Percentiles rank a stretch among this genome's conserved stretches.
Evolutionary conservation across 2,888 invertebrate genomes (phyloP).

Genomic region (Eristalis tenax): DNA sequence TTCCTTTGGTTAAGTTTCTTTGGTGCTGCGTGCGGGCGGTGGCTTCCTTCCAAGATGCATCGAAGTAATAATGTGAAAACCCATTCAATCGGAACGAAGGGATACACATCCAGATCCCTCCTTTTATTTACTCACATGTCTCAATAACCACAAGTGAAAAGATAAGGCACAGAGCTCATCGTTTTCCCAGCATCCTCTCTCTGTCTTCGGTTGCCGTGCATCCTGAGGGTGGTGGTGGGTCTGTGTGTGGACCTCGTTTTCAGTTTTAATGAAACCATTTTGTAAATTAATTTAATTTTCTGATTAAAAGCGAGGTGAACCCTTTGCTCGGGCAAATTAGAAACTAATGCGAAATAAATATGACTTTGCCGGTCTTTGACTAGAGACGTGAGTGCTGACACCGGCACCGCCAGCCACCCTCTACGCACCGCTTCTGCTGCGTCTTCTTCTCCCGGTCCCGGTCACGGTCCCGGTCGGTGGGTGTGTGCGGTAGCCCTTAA

Average conservation of each 20-base stretch:
- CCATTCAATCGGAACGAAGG: constrained; percentile 65
- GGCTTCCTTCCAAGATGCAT: constrained; percentile 30
- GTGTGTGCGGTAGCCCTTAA: constrained; percentile 62
- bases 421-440: background rate
- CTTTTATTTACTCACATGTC: constrained; percentile 46
- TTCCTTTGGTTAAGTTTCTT: constrained; percentile 76
- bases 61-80: constrained; percentile 59
- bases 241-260: constrained; percentile 14
- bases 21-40: constrained; percentile 13
- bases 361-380: constrained; percentile 35
- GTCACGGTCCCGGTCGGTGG: too few species aligned
- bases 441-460: background rate
- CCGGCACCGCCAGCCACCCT: too few species aligned
- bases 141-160: constrained; percentile 9
- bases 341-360: constrained; percentile 70
- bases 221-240: too few species aligned
- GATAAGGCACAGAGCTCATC: background rate
- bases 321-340: constrained; percentile 63
- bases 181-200: background rate
- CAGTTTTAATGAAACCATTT: constrained; percentile 65
- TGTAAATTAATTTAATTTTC: constrained; percentile 70
- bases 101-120: constrained; percentile 42
- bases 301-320: constrained; percentile 65
- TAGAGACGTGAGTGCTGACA: constrained; percentile 15
- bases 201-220: background rate